phyloP scores from a whole-genome alignment of 2,797 vertebrate genomes.

The Nyctalus aviator region DNA sequence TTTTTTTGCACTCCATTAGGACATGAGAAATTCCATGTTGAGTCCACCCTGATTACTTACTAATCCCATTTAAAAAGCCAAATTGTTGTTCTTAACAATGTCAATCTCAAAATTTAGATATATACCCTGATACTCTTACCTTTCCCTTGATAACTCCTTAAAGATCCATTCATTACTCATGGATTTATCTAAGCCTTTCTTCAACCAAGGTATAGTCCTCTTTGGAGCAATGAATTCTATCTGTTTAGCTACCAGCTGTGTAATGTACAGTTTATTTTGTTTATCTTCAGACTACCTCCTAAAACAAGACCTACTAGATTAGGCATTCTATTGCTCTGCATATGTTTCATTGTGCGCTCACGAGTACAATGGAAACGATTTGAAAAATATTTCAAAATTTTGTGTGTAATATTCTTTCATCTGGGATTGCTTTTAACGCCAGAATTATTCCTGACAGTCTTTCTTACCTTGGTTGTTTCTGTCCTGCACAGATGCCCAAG shows the following conservation, averaged over 20 bases:
- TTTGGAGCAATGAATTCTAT: conserved; percentile 67
- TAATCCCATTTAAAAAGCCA: conserved; percentile 41
- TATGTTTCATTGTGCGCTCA: neutral
- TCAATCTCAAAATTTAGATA: neutral
- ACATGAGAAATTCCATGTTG: conserved; percentile 59
- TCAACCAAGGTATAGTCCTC: conserved; percentile 25
- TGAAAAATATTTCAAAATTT: conserved; percentile 28
- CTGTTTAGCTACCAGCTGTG: conserved; percentile 66
- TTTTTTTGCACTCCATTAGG: conserved; percentile 57
- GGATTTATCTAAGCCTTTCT: conserved; percentile 65
- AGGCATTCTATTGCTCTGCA: neutral
- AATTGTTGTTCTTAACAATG: neutral
- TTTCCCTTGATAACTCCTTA: conserved; percentile 40
- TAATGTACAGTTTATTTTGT: conserved; percentile 68
- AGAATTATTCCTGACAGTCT: neutral
- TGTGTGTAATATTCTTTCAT: neutral
- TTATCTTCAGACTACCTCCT: conserved; percentile 50
- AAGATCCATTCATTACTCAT: conserved; percentile 37
- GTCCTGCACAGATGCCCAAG: neutral
- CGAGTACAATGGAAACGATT: neutral
- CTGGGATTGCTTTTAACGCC: neutral
- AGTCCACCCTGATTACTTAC: neutral
- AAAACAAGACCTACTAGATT: conserved; percentile 60
- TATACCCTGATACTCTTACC: neutral
- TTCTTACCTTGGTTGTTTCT: conserved; percentile 19